These are phyloP conservation scores for Percina caprodes DNA, from an alignment of 2,113 vertebrate species.

Conservation along the genomic window DNA sequence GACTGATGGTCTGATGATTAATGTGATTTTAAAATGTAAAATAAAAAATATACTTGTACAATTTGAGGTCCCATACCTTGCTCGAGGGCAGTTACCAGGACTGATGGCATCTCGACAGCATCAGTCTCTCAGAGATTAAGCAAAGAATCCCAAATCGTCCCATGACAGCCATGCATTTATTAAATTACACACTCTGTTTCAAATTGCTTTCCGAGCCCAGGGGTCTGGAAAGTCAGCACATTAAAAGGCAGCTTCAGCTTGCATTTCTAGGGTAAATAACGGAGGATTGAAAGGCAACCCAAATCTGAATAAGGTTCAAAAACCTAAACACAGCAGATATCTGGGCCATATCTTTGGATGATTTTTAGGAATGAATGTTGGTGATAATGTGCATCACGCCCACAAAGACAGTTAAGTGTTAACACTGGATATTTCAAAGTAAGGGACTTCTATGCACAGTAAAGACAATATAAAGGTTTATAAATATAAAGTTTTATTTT, in stretches of 20 bases:
- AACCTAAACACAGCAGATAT: not conserved
- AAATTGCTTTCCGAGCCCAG: slow-evolving; percentile 14
- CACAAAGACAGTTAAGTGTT: not conserved
- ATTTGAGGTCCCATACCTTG: not conserved
- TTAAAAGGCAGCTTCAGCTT: slow-evolving; percentile 12
- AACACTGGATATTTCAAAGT: not conserved
- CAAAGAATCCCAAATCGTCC: slow-evolving; percentile 23
- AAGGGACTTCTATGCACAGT: not conserved
- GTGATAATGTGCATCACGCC: not conserved
- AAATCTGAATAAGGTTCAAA: not conserved
- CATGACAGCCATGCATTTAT: slow-evolving; percentile 42
- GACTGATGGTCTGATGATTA: not conserved
- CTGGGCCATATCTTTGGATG: not conserved
- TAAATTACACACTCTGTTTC: slow-evolving; percentile 46
- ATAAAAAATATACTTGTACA: too few relatives aligned
- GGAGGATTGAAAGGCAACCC: not conserved
- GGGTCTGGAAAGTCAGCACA: slow-evolving; percentile 1
- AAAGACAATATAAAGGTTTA: not conserved
- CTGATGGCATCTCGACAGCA: slow-evolving; percentile 12
- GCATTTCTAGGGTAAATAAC: slow-evolving; percentile 8
- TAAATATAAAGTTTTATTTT: slow-evolving; percentile 14
- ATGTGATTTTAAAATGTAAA: not conserved
- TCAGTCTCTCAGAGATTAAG: slow-evolving; percentile 29
- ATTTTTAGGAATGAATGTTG: not conserved
- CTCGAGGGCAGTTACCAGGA: not conserved